Evolutionary conservation across 2,113 vertebrate species (phyloP).

Genomic region (Grantiella picta): DNA sequence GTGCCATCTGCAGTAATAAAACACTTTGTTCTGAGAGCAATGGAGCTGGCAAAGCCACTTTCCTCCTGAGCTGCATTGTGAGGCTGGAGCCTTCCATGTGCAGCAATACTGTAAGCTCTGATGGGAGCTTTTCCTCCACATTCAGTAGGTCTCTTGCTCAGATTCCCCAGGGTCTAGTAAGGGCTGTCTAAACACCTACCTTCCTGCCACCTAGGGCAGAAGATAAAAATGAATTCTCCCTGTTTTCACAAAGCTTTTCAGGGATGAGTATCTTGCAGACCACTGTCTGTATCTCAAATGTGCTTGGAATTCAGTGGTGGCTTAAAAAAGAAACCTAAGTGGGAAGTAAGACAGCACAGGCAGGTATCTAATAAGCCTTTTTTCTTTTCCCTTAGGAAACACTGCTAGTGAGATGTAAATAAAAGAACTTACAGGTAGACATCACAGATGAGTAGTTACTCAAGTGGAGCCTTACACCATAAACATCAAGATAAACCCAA

Average conservation of each 20-base stretch:
- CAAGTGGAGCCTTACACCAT: neutral
- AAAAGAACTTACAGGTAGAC: neutral
- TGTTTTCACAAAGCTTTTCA: neutral
- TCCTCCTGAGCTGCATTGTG: neutral
- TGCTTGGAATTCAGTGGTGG: neutral
- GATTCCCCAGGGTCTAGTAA: neutral
- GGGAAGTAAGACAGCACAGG: neutral
- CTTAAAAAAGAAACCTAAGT: neutral
- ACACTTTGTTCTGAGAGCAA: neutral
- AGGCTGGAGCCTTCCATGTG: neutral
- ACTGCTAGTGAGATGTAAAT: neutral
- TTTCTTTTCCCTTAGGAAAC: neutral
- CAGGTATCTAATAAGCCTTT: neutral
- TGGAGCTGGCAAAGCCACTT: neutral
- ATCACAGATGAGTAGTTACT: neutral
- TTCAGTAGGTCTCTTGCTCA: neutral
- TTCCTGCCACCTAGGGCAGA: neutral
- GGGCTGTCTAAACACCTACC: neutral
- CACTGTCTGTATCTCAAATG: neutral
- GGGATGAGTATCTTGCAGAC: neutral
- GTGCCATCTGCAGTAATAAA: constrained; percentile 34
- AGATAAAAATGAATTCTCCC: neutral
- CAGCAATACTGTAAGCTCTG: neutral
- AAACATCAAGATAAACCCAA: neutral
- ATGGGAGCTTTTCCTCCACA: neutral